Evolutionary conservation across 2,797 vertebrate species (phyloP).

Genomic region (Microctenopoma lineatum): DNA sequence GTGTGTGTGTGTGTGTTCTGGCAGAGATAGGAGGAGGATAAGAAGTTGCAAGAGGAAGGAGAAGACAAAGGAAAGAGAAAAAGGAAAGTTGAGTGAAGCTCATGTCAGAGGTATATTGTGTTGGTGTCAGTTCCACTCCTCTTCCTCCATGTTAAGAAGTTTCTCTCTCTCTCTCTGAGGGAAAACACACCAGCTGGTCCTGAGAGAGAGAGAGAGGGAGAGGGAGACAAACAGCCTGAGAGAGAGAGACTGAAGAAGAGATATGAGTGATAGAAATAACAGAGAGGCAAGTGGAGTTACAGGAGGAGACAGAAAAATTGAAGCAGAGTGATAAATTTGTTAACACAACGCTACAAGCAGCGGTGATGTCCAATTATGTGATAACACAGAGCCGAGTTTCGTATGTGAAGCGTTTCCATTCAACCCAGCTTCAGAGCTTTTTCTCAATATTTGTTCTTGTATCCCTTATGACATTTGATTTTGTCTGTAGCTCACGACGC

Average conservation of each 20-base stretch:
- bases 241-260: conserved; percentile 2
- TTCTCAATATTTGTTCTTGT: conserved; percentile 46
- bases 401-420: conserved; percentile 39
- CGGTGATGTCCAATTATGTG: conserved; percentile 53
- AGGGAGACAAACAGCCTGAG: not conserved
- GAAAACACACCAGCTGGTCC: conserved; percentile 48
- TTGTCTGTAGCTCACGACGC: conserved; percentile 43
- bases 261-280: conserved; percentile 46
- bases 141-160: conserved; percentile 74
- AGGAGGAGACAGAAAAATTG: conserved; percentile 35
- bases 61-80: conserved; percentile 41
- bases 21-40: conserved; percentile 13
- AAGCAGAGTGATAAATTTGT: conserved; percentile 40
- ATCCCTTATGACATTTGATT: conserved; percentile 62
- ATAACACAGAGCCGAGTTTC: conserved; percentile 26
- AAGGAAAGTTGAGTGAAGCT: conserved; percentile 62
- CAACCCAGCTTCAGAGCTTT: conserved; percentile 32
- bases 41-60: conserved; percentile 21
- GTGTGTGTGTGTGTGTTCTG: conserved; percentile 45
- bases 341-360: conserved; percentile 37
- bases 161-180: conserved; percentile 51
- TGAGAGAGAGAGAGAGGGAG: conserved; percentile 36
- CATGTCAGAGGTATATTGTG: conserved; percentile 62
- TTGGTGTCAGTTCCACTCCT: conserved; percentile 76
- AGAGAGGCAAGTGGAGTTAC: conserved; percentile 23